phyloP scores from a whole-genome alignment of 2,888 invertebrate species.

The Pherbina coryleti region DNA sequence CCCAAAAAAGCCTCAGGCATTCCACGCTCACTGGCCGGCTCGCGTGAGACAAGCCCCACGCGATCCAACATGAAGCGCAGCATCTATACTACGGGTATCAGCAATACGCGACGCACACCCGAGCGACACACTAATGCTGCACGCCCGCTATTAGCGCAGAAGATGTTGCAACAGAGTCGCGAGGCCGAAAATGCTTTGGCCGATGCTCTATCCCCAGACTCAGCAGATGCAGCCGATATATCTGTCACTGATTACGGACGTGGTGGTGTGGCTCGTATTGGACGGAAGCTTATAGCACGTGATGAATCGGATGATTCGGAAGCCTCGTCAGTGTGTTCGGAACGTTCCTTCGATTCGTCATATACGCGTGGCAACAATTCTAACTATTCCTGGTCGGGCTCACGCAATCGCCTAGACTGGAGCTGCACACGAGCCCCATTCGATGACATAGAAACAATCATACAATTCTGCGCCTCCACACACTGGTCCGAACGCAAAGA shows the following conservation, averaged over 20 bases:
- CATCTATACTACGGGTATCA: conserved; percentile 58
- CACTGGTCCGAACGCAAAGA: conserved; percentile 97
- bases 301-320: conserved; percentile 92
- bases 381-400: conserved; percentile 88
- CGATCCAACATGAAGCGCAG: conserved; percentile 70
- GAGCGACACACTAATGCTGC: conserved; percentile 73
- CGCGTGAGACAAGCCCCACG: conserved; percentile 78
- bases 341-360: conserved; percentile 86
- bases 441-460: conserved; percentile 87
- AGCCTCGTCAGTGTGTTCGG: conserved; percentile 95
- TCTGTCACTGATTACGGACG: conserved; percentile 56
- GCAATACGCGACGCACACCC: conserved; percentile 64
- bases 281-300: conserved; percentile 72
- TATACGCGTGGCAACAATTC: conserved; percentile 81
- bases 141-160: conserved; percentile 79
- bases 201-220: conserved; percentile 72
- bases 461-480: conserved; percentile 87
- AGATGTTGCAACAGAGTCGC: conserved; percentile 86
- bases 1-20: conserved; percentile 80
- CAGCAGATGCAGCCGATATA: conserved; percentile 45
- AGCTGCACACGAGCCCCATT: conserved; percentile 73
- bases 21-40: conserved; percentile 78
- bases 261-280: conserved; percentile 68
- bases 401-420: conserved; percentile 81
- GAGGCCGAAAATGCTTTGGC: conserved; percentile 89